Conservation (phyloP, 1,140 invertebrate genomes). For the Ceratina japonica region DNA sequence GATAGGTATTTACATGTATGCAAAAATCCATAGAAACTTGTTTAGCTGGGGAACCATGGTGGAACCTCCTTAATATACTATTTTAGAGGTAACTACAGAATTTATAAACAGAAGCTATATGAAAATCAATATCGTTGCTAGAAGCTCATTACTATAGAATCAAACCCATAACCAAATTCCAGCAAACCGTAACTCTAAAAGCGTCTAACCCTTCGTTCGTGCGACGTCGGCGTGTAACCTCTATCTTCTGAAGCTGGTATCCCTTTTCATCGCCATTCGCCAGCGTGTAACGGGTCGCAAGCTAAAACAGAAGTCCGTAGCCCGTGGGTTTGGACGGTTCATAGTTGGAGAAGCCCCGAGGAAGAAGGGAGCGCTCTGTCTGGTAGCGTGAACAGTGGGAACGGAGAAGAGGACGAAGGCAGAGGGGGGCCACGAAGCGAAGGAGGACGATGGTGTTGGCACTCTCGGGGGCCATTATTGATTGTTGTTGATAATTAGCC, state of each 20-base stretch:
- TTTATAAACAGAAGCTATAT: too few species aligned
- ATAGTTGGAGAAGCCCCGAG: constrained; percentile 3
- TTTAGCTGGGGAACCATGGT: too few species aligned
- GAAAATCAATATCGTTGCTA: too few species aligned
- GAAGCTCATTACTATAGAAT: too few species aligned
- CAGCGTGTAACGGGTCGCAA: not conserved
- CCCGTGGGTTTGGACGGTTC: not conserved
- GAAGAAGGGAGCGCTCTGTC: constrained; percentile 36
- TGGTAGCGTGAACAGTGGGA: constrained; percentile 21
- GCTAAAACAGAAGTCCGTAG: constrained; percentile 32
- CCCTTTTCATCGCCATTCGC: not conserved
- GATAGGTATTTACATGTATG: too few species aligned
- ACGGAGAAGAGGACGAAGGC: not conserved
- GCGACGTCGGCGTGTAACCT: not conserved
- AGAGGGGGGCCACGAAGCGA: constrained; percentile 13
- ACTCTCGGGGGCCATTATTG: constrained; percentile 70
- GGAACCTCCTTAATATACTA: too few species aligned
- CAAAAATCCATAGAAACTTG: too few species aligned
- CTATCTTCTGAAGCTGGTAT: not conserved
- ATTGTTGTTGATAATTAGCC: constrained; percentile 79
- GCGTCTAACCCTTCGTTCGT: not conserved
- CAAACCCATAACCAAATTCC: too few species aligned
- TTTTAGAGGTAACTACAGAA: too few species aligned
- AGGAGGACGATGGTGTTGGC: constrained; percentile 49
- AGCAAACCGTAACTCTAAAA: too few species aligned